A percentile compares a stretch with the other conserved stretches of the same genome.
phyloP scores from a whole-genome alignment of 2,888 invertebrate species.

The Leistus spinibarbis region DNA sequence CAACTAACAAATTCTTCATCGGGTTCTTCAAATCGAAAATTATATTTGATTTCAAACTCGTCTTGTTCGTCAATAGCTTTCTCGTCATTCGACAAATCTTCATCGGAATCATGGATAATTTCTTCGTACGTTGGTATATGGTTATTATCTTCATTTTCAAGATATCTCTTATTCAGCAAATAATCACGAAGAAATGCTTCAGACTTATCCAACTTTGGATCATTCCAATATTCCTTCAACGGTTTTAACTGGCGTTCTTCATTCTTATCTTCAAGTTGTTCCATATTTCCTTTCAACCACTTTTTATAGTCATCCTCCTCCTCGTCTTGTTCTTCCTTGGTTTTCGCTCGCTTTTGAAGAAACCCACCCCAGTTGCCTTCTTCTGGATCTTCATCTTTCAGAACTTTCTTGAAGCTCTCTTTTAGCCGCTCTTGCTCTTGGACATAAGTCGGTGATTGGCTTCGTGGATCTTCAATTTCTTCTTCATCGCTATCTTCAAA shows the following conservation, averaged over 20 bases:
- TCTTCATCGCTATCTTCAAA: constrained; percentile 57
- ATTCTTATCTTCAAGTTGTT: constrained; percentile 64
- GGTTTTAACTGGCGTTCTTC: constrained; percentile 71
- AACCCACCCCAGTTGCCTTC: constrained; percentile 61
- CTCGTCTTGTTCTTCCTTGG: constrained; percentile 59
- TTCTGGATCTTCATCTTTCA: constrained; percentile 61
- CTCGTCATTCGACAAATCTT: constrained; percentile 78
- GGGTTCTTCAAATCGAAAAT: constrained; percentile 96
- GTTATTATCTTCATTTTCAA: constrained; percentile 58
- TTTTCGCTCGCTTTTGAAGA: constrained; percentile 63
- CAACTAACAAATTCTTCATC: constrained; percentile 82
- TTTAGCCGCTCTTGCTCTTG: constrained; percentile 72
- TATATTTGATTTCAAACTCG: constrained; percentile 92
- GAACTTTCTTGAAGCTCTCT: constrained; percentile 65
- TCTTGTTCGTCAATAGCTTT: constrained; percentile 79
- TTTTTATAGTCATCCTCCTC: constrained; percentile 70
- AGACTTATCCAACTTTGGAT: constrained; percentile 78
- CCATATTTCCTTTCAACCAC: constrained; percentile 80
- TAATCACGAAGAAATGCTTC: constrained; percentile 94
- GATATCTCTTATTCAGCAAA: constrained; percentile 79
- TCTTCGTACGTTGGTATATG: constrained; percentile 70
- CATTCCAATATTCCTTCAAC: constrained; percentile 82
- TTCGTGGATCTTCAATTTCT: constrained; percentile 33
- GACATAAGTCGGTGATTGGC: constrained; percentile 62
- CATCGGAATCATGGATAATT: constrained; percentile 65